Percentiles rank a stretch among this genome's conserved stretches.
phyloP scores from a whole-genome alignment of 2,113 vertebrate genomes.

The Macrotis lagotis region DNA sequence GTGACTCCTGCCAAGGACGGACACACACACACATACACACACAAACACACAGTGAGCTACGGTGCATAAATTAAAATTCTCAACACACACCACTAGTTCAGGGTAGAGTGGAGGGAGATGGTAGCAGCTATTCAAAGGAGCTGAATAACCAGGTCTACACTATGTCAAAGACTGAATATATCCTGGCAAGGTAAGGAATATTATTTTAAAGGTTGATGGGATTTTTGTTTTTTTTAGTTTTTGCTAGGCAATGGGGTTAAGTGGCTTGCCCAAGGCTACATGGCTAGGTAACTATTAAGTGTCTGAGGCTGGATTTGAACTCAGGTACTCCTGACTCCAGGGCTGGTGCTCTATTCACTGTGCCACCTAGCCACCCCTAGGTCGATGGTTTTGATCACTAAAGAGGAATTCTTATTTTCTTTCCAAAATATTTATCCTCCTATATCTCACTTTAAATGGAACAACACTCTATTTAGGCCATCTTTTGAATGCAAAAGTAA shows the following conservation, averaged over 20 bases:
- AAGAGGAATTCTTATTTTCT: background rate
- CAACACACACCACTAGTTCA: background rate
- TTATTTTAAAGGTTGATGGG: background rate
- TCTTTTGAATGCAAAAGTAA: constrained; percentile 22
- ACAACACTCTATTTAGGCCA: constrained; percentile 17
- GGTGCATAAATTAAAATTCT: background rate
- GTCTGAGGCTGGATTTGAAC: too few relatives aligned
- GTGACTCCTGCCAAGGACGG: constrained; percentile 87
- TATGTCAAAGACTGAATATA: background rate
- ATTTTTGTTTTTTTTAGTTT: too few relatives aligned
- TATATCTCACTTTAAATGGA: constrained; percentile 23
- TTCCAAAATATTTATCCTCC: background rate
- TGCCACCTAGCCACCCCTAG: too few relatives aligned
- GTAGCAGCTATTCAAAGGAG: background rate
- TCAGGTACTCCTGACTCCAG: too few relatives aligned
- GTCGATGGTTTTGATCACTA: background rate
- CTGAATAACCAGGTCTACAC: background rate
- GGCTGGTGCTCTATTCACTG: too few relatives aligned
- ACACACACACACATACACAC: constrained; percentile 38
- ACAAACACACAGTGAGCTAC: constrained; percentile 57
- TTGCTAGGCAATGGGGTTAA: too few relatives aligned
- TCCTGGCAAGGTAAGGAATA: background rate
- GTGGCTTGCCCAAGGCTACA: too few relatives aligned
- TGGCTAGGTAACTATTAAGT: too few relatives aligned
- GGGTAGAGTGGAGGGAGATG: background rate